A percentile compares a stretch with the other conserved stretches of the same genome.
These are phyloP conservation scores for Seira musarum DNA, from an alignment of 2,888 invertebrate genomes.

Conservation along the genomic window DNA sequence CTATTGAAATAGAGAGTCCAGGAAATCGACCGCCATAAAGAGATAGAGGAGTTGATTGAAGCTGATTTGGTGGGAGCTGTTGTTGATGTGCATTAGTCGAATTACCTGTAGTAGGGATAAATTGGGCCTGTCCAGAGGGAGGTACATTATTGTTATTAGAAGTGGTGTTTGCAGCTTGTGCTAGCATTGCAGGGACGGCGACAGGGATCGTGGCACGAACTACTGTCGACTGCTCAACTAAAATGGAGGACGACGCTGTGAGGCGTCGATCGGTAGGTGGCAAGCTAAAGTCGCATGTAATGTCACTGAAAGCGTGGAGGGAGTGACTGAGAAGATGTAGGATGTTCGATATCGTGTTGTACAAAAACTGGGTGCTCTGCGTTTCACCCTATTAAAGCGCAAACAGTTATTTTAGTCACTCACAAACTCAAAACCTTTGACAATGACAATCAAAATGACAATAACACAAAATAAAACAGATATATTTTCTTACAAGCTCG, in stretches of 20 bases:
- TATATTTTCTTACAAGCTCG: conserved; percentile 47
- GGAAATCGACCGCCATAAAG: neutral
- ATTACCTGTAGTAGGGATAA: neutral
- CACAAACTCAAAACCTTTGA: neutral
- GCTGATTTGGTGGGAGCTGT: conserved; percentile 48
- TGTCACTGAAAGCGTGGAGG: conserved; percentile 90
- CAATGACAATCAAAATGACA: neutral
- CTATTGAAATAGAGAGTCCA: neutral
- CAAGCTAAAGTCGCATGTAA: conserved; percentile 81
- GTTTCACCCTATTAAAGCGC: conserved; percentile 58
- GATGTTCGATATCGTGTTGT: conserved; percentile 84
- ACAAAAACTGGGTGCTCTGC: conserved; percentile 77
- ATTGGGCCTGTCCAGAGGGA: neutral
- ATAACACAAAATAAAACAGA: neutral
- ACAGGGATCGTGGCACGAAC: conserved; percentile 80
- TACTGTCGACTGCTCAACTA: conserved; percentile 80
- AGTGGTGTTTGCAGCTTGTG: conserved; percentile 20
- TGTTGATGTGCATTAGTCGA: neutral
- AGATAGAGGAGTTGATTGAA: neutral
- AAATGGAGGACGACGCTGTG: conserved; percentile 79
- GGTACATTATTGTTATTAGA: conserved; percentile 57
- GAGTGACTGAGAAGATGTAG: conserved; percentile 91
- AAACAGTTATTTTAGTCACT: neutral
- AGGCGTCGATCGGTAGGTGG: conserved; percentile 79
- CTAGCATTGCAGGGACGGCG: conserved; percentile 57